These are phyloP conservation scores for Emydocephalus ijimae DNA, from an alignment of 2,113 vertebrate species.

Conservation along the genomic window DNA sequence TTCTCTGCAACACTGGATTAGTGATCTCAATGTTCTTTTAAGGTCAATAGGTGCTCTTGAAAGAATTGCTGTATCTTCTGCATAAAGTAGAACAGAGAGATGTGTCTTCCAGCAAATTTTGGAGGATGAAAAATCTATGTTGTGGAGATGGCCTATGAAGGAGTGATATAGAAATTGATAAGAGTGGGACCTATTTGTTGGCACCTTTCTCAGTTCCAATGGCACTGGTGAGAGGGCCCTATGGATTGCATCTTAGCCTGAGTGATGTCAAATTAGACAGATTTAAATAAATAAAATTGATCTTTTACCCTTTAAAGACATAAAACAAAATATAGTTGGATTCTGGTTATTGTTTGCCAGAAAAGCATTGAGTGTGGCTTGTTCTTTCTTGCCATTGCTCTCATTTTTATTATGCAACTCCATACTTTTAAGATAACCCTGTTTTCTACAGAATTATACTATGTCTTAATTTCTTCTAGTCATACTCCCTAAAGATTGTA, in stretches of 20 bases:
- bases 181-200: neutral
- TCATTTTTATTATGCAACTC: neutral
- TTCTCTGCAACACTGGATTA: neutral
- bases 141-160: neutral
- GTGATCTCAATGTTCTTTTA: neutral
- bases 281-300: neutral
- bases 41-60: neutral
- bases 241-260: neutral
- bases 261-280: neutral
- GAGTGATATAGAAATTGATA: neutral
- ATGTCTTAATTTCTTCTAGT: neutral
- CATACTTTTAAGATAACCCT: neutral
- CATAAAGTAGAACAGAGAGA: neutral
- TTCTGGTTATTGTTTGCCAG: neutral
- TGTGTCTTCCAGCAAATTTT: neutral
- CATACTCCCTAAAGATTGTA: neutral
- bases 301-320: neutral
- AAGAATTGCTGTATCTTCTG: neutral
- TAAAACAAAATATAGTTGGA: neutral
- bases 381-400: neutral
- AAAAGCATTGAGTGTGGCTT: neutral
- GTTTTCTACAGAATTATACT: neutral
- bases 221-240: neutral
- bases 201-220: neutral
- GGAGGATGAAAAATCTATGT: neutral